A percentile compares a stretch with the other conserved stretches of the same genome.
Evolutionary conservation across 2,797 vertebrate species (phyloP).

Genomic region (Telmatherina bonti): DNA sequence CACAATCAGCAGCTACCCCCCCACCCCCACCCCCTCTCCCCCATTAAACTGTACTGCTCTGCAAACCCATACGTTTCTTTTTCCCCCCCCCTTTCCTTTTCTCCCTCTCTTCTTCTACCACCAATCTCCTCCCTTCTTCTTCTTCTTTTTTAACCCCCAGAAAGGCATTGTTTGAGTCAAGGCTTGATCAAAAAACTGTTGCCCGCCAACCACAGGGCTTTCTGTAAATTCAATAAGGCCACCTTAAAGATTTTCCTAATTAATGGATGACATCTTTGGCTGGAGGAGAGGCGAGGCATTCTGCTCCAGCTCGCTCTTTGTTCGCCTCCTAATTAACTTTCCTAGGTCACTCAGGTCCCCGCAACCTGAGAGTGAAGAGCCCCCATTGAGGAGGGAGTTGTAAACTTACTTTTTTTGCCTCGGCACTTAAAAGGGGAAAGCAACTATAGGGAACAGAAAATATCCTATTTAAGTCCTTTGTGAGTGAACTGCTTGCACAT

Average conservation of each 20-base stretch:
- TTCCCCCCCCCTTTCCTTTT: slow-evolving; percentile 24
- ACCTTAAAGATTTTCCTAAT: slow-evolving; percentile 99
- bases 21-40: too few species aligned
- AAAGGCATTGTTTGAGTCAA: slow-evolving; percentile 90
- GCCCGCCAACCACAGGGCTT: slow-evolving; percentile 95
- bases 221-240: slow-evolving; percentile 99
- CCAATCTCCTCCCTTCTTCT: slow-evolving; percentile 84
- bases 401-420: slow-evolving; percentile 99
- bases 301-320: slow-evolving; percentile 99
- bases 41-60: slow-evolving; percentile 91
- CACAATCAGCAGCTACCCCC: slow-evolving; percentile 85
- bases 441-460: slow-evolving; percentile 98
- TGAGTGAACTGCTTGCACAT: slow-evolving; percentile 93
- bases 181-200: slow-evolving; percentile 99
- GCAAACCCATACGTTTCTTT: slow-evolving; percentile 89
- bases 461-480: slow-evolving; percentile 99
- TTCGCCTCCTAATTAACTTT: slow-evolving; percentile 99
- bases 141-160: slow-evolving; percentile 86
- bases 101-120: slow-evolving; percentile 67
- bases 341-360: slow-evolving; percentile 99
- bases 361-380: slow-evolving; percentile 99
- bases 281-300: slow-evolving; percentile 99
- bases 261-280: slow-evolving; percentile 99
- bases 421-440: slow-evolving; percentile 98
- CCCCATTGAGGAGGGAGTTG: slow-evolving; percentile 97